Evolutionary conservation across 2,113 vertebrate genomes (phyloP).

Genomic region (Chionis minor): DNA sequence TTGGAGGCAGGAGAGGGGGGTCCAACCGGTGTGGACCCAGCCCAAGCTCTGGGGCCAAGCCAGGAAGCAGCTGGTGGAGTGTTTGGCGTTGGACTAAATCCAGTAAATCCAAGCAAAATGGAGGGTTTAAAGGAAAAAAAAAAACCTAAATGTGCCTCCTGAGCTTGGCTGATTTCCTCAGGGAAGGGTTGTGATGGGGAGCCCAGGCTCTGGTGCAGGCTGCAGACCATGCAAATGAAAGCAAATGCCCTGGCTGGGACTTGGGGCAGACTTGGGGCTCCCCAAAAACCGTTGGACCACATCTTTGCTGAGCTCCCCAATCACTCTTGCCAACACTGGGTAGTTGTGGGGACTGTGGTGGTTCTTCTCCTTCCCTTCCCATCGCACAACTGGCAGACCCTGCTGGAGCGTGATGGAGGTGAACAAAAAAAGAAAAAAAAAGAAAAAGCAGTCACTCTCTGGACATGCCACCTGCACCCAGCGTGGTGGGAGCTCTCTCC

Average conservation of each 20-base stretch:
- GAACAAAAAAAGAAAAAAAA: not conserved
- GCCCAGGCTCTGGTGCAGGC: not conserved
- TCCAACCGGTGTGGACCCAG: not conserved
- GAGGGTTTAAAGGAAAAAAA: not conserved
- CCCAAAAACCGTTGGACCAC: not conserved
- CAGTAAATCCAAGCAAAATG: not conserved
- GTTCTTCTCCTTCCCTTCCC: not conserved
- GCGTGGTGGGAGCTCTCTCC: not conserved
- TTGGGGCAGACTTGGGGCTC: rapidly evolving
- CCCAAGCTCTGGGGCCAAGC: not conserved
- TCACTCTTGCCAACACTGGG: rapidly evolving
- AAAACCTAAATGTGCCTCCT: not conserved
- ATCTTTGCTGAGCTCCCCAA: not conserved
- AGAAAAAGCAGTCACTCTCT: not conserved
- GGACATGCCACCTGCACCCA: rapidly evolving
- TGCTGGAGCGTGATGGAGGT: rapidly evolving
- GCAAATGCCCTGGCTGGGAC: not conserved
- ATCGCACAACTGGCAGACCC: rapidly evolving
- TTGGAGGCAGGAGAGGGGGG: not conserved
- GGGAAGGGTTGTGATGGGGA: not conserved
- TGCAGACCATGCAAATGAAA: not conserved
- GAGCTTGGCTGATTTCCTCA: not conserved
- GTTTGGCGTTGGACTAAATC: not conserved
- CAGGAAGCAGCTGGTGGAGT: not conserved
- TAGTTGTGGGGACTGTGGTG: not conserved